Evolutionary conservation across 1,140 invertebrate genomes (phyloP).

Genomic region (Calliphora vicina): DNA sequence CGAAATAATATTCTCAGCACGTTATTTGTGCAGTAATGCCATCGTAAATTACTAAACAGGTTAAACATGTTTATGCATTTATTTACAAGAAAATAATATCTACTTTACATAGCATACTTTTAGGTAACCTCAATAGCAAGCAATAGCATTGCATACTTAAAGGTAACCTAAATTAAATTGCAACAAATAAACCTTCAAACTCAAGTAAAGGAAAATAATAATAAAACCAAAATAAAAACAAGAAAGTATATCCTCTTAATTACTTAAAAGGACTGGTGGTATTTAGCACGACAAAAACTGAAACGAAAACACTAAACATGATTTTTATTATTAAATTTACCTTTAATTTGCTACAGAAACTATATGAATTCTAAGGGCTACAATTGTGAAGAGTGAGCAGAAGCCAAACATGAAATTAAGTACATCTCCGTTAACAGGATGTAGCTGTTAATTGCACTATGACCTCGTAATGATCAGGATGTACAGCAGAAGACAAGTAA

Average conservation of each 20-base stretch:
- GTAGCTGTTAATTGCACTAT: slow-evolving; percentile 28
- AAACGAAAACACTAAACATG: background rate
- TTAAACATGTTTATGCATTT: slow-evolving; percentile 35
- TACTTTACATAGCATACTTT: slow-evolving; percentile 17
- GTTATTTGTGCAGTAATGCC: slow-evolving; percentile 17
- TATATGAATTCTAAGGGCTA: background rate
- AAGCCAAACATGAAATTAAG: slow-evolving; percentile 1
- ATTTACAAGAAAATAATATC: background rate
- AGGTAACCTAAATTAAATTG: slow-evolving; percentile 22
- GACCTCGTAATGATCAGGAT: slow-evolving; percentile 28
- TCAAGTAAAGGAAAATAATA: background rate
- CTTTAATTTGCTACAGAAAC: slow-evolving; percentile 12
- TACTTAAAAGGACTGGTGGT: background rate
- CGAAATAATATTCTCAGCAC: slow-evolving; percentile 22
- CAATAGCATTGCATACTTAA: slow-evolving; percentile 11
- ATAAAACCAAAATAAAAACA: background rate
- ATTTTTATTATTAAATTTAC: slow-evolving; percentile 29
- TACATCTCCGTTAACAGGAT: background rate
- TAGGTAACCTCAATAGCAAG: slow-evolving; percentile 21
- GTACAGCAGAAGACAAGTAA: slow-evolving; percentile 8
- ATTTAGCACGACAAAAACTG: background rate
- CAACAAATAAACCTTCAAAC: background rate
- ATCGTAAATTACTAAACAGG: slow-evolving; percentile 27
- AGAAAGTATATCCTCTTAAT: background rate
- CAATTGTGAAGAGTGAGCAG: background rate